Conservation (phyloP, 2,113 vertebrate genomes). For the Thomomys bottae region DNA sequence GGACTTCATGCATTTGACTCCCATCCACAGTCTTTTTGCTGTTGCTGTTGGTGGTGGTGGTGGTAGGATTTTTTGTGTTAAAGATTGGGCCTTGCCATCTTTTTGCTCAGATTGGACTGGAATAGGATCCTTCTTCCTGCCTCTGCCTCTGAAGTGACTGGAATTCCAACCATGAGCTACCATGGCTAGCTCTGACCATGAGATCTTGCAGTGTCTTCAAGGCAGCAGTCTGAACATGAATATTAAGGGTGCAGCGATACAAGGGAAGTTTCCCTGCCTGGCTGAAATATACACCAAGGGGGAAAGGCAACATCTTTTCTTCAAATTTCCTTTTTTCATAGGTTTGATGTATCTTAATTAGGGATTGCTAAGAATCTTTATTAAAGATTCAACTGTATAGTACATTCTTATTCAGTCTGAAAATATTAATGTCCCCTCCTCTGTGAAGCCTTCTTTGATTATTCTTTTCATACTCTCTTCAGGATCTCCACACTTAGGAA, state of each 20-base stretch:
- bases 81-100: too few relatives aligned
- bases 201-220: not conserved
- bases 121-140: too few relatives aligned
- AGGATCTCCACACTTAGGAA: not conserved
- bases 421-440: not conserved
- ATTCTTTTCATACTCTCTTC: not conserved
- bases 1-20: too few relatives aligned
- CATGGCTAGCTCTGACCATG: too few relatives aligned
- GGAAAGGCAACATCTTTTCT: not conserved
- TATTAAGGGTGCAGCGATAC: fast-evolving
- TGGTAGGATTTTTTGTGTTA: too few relatives aligned
- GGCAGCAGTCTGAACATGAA: not conserved
- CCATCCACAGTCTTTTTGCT: too few relatives aligned
- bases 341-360: not conserved
- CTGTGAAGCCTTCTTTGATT: not conserved
- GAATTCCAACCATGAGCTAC: too few relatives aligned
- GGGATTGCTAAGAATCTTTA: not conserved
- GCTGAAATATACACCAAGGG: not conserved
- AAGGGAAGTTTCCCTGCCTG: not conserved
- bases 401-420: not conserved
- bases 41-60: too few relatives aligned
- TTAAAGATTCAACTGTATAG: not conserved
- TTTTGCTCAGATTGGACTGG: too few relatives aligned
- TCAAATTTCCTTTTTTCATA: not conserved
- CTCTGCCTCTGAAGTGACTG: too few relatives aligned